Conservation (phyloP, 2,888 invertebrate genomes). For the Agrotis segetum region DNA sequence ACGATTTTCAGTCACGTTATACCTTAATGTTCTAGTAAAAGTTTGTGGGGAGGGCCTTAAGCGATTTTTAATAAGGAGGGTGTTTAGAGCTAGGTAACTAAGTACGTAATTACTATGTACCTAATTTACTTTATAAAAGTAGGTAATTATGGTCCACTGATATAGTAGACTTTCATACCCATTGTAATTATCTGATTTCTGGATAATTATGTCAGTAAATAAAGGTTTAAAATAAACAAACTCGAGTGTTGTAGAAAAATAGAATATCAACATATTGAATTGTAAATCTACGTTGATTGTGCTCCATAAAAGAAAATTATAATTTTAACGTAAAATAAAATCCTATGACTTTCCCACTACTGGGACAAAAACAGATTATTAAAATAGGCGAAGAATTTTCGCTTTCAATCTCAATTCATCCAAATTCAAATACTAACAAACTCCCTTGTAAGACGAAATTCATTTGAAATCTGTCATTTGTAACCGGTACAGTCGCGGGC, state of each 20-base stretch:
- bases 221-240: background rate
- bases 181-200: background rate
- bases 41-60: constrained; percentile 11
- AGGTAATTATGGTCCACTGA: too few species aligned
- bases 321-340: background rate
- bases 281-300: background rate
- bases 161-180: too few species aligned
- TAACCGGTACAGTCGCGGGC: constrained; percentile 58
- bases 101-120: too few species aligned
- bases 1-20: constrained; percentile 16
- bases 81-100: background rate
- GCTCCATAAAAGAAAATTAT: too few species aligned
- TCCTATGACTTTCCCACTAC: background rate
- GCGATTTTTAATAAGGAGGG: constrained; percentile 7
- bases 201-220: too few species aligned
- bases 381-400: constrained; percentile 12
- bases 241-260: background rate
- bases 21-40: constrained; percentile 13
- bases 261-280: background rate
- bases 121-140: too few species aligned
- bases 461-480: constrained; percentile 59
- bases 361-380: background rate
- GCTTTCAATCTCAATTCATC: constrained; percentile 6
- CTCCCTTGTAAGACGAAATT: constrained; percentile 43
- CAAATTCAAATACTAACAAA: constrained; percentile 25